These are phyloP conservation scores for Odobenus rosmarus DNA, from an alignment of 2,113 vertebrate species.

Conservation along the genomic window DNA sequence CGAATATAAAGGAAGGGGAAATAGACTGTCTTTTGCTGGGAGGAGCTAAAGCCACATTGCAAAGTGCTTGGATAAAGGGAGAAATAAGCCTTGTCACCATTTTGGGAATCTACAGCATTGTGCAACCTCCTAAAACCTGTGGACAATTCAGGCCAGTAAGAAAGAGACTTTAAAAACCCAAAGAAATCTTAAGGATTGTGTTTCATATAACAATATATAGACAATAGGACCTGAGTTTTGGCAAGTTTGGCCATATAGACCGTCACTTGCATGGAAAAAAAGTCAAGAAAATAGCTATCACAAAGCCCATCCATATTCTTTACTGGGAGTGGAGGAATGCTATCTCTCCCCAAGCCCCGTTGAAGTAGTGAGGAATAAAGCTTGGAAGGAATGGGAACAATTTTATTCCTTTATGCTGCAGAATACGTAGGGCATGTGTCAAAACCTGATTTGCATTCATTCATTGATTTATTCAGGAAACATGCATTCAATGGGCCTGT, in stretches of 20 bases:
- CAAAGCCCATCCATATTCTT: not conserved
- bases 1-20: not conserved
- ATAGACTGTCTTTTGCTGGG: not conserved
- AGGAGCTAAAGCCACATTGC: not conserved
- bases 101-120: not conserved
- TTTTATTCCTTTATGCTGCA: not conserved
- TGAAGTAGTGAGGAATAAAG: not conserved
- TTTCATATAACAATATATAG: not conserved
- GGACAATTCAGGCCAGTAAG: not conserved
- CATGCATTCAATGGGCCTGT: not conserved
- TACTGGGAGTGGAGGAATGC: not conserved
- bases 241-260: not conserved
- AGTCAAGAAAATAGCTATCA: not conserved
- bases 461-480: not conserved
- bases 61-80: not conserved
- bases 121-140: not conserved
- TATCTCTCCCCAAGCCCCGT: rapidly evolving
- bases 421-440: not conserved
- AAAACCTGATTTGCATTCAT: not conserved
- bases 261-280: not conserved
- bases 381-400: not conserved
- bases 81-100: not conserved
- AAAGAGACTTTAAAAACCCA: not conserved
- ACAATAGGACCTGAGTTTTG: not conserved
- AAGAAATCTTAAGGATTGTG: not conserved